Base-by-base conservation (phyloP, 2,113 vertebrate species). In the Ailuropoda melanoleuca region DNA sequence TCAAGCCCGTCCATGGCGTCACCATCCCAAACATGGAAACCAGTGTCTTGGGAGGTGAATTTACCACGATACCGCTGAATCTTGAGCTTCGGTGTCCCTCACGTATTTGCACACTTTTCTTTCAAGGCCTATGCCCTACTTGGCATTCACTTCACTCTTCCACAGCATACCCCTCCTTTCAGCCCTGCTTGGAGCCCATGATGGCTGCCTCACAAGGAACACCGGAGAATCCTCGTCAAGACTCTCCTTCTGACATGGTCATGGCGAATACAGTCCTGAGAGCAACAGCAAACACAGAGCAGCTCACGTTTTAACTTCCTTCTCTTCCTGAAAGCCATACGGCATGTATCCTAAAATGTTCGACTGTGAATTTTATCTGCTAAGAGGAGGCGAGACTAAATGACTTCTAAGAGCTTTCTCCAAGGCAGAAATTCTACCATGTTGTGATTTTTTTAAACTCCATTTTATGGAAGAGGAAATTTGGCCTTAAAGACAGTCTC, bases 361-460 rank as follows among this genome's bases (percentile, higher is more conserved):
- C 43, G n/a, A 43, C 0, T n/a, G 26, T 43, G n/a, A 60, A 62
- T 66, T 50, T 29, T 43, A 68, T 60, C 66, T 55, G n/a, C 29
- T 56, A 50, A 66, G 29, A 75, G 26, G 37, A 8, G 0, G 3
- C 39, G 50, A 81, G 37, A 62, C 19, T 29, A 43, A 43, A 68
- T 60, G 60, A 93, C 31, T 60, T 90, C 48, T 56, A n/a, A 78
- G 80, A 66, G 60, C 37, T n/a, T 92, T 90, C 18, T 31, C 43
- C 48, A 85, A 43, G 80, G 26, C 26, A 66, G 15, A 87, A 62
- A 70, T 50, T 39, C 55, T 68, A 29, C 21, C 13, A 46, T 37
- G 75, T 95, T 93, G 29, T 56, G 19, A 72, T 53, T 23, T 1
- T n/a, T 18, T 14, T 66, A 34, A 34, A 70, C 34, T 29, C 53